Conservation (phyloP, 2,888 invertebrate species). For the Lasioglossum figueresi region DNA sequence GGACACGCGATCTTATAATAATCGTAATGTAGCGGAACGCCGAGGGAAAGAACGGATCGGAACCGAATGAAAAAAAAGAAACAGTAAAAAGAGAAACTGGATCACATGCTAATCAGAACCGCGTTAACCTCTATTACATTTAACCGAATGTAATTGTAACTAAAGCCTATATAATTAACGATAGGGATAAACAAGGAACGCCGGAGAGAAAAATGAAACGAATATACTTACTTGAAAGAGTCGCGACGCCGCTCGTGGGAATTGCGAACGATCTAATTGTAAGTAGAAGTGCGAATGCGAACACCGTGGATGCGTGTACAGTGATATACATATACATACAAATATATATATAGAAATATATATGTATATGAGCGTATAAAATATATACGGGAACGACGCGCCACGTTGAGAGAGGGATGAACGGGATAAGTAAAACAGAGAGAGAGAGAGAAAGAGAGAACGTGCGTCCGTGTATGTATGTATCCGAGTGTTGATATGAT, state of each 20-base stretch:
- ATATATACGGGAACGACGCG: background rate
- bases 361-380: background rate
- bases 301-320: constrained; percentile 67
- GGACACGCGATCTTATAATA: constrained; percentile 49
- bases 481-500: constrained; percentile 18
- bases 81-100: constrained; percentile 69
- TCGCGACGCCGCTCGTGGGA: constrained; percentile 38
- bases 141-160: constrained; percentile 82
- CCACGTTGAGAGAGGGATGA: background rate
- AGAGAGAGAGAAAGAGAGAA: background rate
- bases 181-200: constrained; percentile 48
- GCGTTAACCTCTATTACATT: constrained; percentile 84
- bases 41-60: constrained; percentile 71
- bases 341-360: constrained; percentile 25
- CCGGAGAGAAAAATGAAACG: constrained; percentile 14
- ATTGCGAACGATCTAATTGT: constrained; percentile 52
- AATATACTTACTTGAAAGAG: constrained; percentile 65
- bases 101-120: constrained; percentile 84
- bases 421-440: background rate
- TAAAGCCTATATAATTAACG: constrained; percentile 74
- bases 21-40: constrained; percentile 40
- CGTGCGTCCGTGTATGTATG: background rate
- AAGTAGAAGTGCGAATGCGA: constrained; percentile 63
- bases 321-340: constrained; percentile 63
- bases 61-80: background rate